A percentile compares a stretch with the other conserved stretches of the same genome.
phyloP scores from a whole-genome alignment of 92 coral and sea anemone species.

The Meandrina meandrites region DNA sequence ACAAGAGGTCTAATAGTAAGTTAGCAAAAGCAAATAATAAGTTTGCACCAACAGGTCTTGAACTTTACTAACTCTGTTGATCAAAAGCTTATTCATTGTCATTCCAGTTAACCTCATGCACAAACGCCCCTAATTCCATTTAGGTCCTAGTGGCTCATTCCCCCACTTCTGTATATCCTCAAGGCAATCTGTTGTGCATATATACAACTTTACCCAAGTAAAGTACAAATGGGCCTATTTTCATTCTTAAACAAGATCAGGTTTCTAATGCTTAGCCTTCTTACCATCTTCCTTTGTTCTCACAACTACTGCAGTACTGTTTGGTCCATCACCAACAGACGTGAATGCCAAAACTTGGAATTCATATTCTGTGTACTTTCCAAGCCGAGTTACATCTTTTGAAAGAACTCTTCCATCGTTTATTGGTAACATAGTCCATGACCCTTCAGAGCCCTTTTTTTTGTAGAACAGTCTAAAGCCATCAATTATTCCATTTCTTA shows the following conservation, averaged over 20 bases:
- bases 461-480: conserved; percentile 11
- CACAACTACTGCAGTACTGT: neutral
- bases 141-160: no score
- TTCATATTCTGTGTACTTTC: conserved; percentile 45
- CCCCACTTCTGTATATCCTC: no score
- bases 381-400: conserved; percentile 12
- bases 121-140: no score
- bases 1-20: no score
- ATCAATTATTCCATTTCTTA: conserved; percentile 7
- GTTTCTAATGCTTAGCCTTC: neutral
- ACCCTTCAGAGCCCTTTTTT: neutral
- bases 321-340: conserved; percentile 29
- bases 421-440: neutral
- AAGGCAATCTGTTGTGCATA: no score
- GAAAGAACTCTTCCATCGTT: neutral
- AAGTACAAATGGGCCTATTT: no score
- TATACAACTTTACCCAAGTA: no score
- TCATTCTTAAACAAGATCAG: neutral
- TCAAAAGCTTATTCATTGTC: no score
- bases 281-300: conserved; percentile 47
- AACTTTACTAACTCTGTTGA: no score
- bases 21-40: no score
- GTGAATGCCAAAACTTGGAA: conserved; percentile 39
- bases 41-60: no score
- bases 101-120: no score